These are phyloP conservation scores for Fulica atra DNA, from an alignment of 2,113 vertebrate species.

Conservation along the genomic window DNA sequence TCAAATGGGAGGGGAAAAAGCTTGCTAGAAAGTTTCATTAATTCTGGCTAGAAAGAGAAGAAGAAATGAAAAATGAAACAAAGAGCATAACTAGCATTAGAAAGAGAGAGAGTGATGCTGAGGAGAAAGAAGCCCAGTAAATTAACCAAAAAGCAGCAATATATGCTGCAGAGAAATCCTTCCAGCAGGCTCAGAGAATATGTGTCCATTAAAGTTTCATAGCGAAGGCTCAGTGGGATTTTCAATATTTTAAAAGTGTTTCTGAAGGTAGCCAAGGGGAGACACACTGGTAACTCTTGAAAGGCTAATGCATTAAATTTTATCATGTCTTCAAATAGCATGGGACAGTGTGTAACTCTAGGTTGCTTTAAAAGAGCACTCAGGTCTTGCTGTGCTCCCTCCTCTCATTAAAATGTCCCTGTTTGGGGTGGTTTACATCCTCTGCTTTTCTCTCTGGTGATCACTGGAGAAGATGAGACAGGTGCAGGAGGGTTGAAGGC, in stretches of 20 bases:
- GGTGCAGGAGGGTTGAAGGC: not conserved
- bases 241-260: slow-evolving; percentile 46
- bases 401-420: not conserved
- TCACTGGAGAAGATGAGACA: not conserved
- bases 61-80: slow-evolving; percentile 26
- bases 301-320: slow-evolving; percentile 15
- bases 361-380: not conserved
- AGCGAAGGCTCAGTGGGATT: slow-evolving; percentile 19
- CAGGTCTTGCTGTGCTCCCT: not conserved
- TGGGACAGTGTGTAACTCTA: not conserved
- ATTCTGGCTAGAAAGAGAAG: not conserved
- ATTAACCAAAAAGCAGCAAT: not conserved
- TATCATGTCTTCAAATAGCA: not conserved
- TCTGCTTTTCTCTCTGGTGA: not conserved
- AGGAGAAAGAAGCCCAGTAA: not conserved
- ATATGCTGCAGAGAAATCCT: not conserved
- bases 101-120: not conserved
- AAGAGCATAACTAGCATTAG: not conserved
- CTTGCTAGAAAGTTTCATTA: not conserved
- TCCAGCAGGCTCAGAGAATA: not conserved
- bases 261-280: slow-evolving; percentile 15
- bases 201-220: slow-evolving; percentile 52
- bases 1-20: fast-evolving
- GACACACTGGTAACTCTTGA: not conserved
- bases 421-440: not conserved